Conservation (phyloP, 1,140 invertebrate species). For the Dinothrombium tinctorium region DNA sequence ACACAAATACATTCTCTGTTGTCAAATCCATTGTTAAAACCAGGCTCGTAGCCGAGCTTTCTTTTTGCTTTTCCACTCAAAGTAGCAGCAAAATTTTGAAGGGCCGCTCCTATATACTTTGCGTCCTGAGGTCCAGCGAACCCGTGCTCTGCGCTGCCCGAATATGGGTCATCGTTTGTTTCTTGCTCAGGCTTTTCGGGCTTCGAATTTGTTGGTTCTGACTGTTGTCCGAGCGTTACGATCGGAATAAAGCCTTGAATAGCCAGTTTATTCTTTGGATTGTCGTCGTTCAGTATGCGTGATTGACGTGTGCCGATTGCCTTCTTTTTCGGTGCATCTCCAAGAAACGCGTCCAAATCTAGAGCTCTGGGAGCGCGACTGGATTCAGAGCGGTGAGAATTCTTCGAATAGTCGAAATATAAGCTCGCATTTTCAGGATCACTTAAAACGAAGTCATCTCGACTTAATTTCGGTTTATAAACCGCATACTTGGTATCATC, state of each 20-base stretch:
- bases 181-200: neutral
- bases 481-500: neutral
- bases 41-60: too few relatives aligned
- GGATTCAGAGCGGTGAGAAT: neutral
- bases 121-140: conserved; percentile 6
- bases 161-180: neutral
- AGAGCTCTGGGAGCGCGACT: neutral
- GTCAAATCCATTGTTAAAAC: neutral
- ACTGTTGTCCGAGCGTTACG: neutral
- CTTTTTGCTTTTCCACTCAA: neutral
- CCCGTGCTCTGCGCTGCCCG: conserved; percentile 3
- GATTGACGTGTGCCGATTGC: neutral
- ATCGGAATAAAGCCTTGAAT: conserved; percentile 8
- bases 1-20: conserved; percentile 16
- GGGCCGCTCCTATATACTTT: conserved; percentile 6
- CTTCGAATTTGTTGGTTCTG: conserved; percentile 2
- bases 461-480: neutral
- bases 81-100: conserved; percentile 6
- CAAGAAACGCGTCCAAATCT: conserved; percentile 1
- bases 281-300: conserved; percentile 1
- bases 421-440: conserved; percentile 4
- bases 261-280: neutral
- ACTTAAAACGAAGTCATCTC: neutral
- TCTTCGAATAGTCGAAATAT: neutral
- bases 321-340: neutral